Evolutionary conservation across 2,797 vertebrate species (phyloP).

Genomic region (Anabas testudineus): DNA sequence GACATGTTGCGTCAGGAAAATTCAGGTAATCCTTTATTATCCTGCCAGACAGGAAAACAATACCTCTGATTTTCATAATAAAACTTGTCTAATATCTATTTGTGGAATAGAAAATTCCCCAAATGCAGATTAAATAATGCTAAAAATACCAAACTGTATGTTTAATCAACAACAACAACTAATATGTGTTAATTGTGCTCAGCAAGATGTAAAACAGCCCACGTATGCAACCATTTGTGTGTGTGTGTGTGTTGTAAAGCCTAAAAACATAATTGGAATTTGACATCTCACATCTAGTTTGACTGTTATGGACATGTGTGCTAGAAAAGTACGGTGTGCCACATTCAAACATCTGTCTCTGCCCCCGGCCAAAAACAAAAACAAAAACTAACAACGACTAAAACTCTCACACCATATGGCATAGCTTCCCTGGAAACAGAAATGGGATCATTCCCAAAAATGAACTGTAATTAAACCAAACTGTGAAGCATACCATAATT

Average conservation of each 20-base stretch:
- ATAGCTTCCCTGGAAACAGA: slow-evolving; percentile 28
- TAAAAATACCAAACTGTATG: no score
- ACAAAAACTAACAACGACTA: slow-evolving; percentile 33
- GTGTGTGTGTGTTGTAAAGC: slow-evolving; percentile 7
- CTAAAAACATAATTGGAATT: not conserved
- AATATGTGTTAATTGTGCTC: not conserved
- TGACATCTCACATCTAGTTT: slow-evolving; percentile 37
- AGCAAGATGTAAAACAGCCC: slow-evolving; percentile 9
- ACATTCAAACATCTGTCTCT: slow-evolving; percentile 69
- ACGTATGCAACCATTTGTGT: not conserved
- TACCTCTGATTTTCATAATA: slow-evolving; percentile 21
- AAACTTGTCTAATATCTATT: slow-evolving; percentile 6
- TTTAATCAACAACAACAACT: slow-evolving; percentile 32
- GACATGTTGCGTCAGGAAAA: not conserved
- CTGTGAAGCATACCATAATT: slow-evolving; percentile 11
- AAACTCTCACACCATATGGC: slow-evolving; percentile 48
- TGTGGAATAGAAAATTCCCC: not conserved
- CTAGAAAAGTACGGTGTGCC: slow-evolving; percentile 41
- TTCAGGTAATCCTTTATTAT: slow-evolving; percentile 7
- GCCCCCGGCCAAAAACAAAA: slow-evolving; percentile 55
- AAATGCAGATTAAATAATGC: not conserved
- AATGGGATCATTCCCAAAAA: slow-evolving; percentile 26
- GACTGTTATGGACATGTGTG: slow-evolving; percentile 34
- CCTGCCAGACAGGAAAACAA: slow-evolving; percentile 1
- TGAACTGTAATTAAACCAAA: slow-evolving; percentile 43